A percentile compares a stretch with the other conserved stretches of the same genome.
Evolutionary conservation across 2,113 vertebrate genomes (phyloP).

Genomic region (Enhydra lutris): DNA sequence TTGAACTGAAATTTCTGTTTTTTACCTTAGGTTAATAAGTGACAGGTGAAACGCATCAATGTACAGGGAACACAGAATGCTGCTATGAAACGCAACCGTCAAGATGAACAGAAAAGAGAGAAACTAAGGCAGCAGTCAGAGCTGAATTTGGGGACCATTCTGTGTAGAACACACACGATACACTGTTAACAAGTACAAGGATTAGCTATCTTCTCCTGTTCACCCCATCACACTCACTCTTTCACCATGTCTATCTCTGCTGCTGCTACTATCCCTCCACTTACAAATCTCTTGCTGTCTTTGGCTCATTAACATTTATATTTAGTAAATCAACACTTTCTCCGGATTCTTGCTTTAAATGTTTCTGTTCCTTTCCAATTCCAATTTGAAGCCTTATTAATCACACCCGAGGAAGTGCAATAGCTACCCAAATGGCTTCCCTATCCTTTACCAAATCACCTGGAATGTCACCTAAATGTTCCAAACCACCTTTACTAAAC

Average conservation of each 20-base stretch:
- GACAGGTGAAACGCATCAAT: neutral
- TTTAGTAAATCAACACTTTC: neutral
- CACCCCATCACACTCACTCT: neutral
- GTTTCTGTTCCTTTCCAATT: neutral
- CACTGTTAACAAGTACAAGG: neutral
- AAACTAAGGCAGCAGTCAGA: neutral
- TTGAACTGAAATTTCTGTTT: neutral
- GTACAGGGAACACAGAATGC: neutral
- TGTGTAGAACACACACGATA: neutral
- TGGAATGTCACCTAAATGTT: neutral
- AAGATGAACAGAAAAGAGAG: neutral
- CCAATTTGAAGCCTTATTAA: neutral
- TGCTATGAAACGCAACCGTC: neutral
- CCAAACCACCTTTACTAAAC: neutral
- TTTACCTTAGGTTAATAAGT: neutral
- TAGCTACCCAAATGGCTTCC: neutral
- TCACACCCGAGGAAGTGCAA: neutral
- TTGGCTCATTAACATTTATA: neutral
- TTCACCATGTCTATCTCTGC: neutral
- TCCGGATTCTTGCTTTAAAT: slow-evolving; percentile 1
- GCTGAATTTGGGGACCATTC: neutral
- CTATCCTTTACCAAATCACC: neutral
- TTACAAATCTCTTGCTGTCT: neutral
- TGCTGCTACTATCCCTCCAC: neutral
- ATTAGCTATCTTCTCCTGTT: neutral